Base-by-base conservation (phyloP, 2,888 invertebrate genomes). In the Melipona beecheii region DNA sequence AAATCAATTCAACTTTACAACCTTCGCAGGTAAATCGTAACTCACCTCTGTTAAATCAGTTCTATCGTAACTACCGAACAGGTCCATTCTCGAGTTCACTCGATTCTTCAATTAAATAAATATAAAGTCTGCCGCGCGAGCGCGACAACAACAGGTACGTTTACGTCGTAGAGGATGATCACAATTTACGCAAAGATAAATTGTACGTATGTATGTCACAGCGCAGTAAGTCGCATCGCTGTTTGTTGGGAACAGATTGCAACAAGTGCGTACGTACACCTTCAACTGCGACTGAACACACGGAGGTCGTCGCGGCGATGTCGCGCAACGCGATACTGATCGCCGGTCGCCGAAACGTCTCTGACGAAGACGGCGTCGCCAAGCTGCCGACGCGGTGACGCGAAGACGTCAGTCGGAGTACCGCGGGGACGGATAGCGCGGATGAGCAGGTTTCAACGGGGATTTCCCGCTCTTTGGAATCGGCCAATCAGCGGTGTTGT, bases 381-480 rank as follows among this genome's bases (percentile, higher is more conserved):
- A 58, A 64, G 56, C 56, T 68, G 72, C 31, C 78, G 72, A 66
- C 54, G 62, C 54, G 31, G 73, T 79, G 81, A 79, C 79, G 83
- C 66, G 65, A 77, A 77, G 79, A 83, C 81, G 85, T 83, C 79
- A 72, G 50, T 75, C 70, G 71, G 66, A 49, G 73, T 68, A 76
- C 50, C 74, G 68, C 49, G 78, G 83, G 78, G 77, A 86, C 75
- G 75, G 69, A 74, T 60, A 74, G 81, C 73, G 75, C 87, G 88
- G 86, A 85, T 77, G 85, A 87, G 89, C 89, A 87, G 87, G 86
- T 91, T 91, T 90, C 88, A 88, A 86, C 90, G 88, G 92, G 92
- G 92, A 92, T 93, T 93, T 93, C 93, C 93, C 93, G 92, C 92
- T 91, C 84, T 87, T 75, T 69, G 74, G 75, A 27, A 24, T 66